These are phyloP conservation scores for Pogonocichla stellata DNA, from an alignment of 2,113 vertebrate genomes.

Conservation along the genomic window DNA sequence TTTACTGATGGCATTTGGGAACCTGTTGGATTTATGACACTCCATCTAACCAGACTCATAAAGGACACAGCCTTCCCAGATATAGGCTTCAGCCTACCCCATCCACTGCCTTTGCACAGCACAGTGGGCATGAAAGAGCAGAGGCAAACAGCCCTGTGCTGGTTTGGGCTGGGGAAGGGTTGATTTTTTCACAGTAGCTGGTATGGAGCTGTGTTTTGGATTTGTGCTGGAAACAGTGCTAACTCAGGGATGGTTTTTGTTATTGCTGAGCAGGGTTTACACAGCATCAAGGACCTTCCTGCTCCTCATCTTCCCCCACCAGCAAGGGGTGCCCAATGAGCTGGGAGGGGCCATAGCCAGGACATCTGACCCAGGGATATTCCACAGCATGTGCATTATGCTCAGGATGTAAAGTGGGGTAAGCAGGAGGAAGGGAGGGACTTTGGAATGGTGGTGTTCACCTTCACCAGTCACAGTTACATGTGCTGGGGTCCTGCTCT, in stretches of 20 bases:
- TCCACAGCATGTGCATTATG: not conserved
- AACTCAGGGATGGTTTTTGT: not conserved
- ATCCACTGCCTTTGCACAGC: not conserved
- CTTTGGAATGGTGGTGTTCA: not conserved
- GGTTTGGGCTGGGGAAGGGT: not conserved
- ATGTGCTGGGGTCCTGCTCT: not conserved
- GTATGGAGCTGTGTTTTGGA: not conserved
- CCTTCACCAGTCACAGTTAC: not conserved
- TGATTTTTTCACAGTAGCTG: not conserved
- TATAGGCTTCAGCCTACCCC: not conserved
- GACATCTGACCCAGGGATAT: not conserved
- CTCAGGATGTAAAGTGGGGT: not conserved
- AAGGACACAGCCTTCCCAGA: not conserved
- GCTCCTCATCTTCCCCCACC: not conserved
- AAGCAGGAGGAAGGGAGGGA: not conserved
- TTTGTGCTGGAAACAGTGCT: not conserved
- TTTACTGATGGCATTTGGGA: not conserved
- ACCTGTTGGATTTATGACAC: not conserved
- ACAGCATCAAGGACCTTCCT: not conserved
- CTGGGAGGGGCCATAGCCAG: not conserved
- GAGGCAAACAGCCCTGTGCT: not conserved
- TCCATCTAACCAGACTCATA: not conserved
- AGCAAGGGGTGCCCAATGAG: not conserved
- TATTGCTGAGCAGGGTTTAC: not conserved
- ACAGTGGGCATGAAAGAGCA: fast-evolving